Base-by-base conservation (phyloP, 2,113 vertebrate species). In the Zapornia atra region DNA sequence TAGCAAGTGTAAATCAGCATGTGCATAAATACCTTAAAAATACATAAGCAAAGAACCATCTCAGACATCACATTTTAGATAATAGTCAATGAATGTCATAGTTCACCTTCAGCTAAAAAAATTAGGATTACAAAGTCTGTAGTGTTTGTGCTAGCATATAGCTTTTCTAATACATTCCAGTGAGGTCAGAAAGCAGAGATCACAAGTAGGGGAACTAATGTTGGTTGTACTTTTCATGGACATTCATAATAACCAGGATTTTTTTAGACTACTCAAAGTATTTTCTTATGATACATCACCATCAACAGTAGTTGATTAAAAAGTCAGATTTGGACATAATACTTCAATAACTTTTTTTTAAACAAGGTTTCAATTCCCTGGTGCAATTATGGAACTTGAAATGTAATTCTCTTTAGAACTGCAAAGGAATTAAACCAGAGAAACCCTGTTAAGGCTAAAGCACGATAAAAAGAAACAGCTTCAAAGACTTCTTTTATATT, bases 341-440 rank as follows among this genome's bases (percentile, higher is more conserved):
- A 90, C 42, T 92, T 85, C 68, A 96, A 85, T 93, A 20, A 13
- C 88, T 18, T 65, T 86, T 42, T 60, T 85, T 76, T 38, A 84
- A 71, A 96, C 12, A 95, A 82, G 85, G 29, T 88, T 97, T 93
- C 89, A 96, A 94, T 96, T 97, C 97, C 95, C 93, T 63, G 33
- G 42, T 96, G 82, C 80, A 96, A 97, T 98, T 98, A 98, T 60
- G 46, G 82, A 95, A 97, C 70, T 95, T 96, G 95, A 98, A 97
- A 97, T 89, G 89, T 54, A 97, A 97, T 97, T 97, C 80, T 97
- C 85, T 59, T 93, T 42, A 86, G 96, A 97, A 97, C 85, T 44
- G 93, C 94, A 97, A 97, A 97, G 84, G 86, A 98, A 95, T 98
- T 97, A 97, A 81, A 97, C 87, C 82, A 97, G 84, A 96, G 84